phyloP scores from a whole-genome alignment of 2,888 invertebrate genomes.

The Pterostichus madidus region DNA sequence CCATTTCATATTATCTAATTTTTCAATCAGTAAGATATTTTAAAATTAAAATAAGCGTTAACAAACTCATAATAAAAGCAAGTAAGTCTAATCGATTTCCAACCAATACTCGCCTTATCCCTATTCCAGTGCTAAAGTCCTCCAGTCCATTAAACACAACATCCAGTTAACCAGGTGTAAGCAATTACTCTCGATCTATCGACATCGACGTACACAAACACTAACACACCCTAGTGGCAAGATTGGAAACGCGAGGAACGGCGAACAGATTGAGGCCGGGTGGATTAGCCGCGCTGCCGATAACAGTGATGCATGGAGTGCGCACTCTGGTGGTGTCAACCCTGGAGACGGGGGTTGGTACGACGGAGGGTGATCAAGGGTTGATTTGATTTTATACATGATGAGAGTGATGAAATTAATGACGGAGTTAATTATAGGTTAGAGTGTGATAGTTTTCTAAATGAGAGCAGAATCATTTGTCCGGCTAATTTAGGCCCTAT shows the following conservation, averaged over 20 bases:
- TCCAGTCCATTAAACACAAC: neutral
- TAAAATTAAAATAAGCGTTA: neutral
- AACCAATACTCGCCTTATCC: neutral
- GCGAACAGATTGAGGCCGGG: slow-evolving; percentile 36
- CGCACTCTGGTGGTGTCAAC: neutral
- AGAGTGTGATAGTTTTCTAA: too few species aligned
- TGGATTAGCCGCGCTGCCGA: slow-evolving; percentile 32
- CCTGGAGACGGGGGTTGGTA: too few species aligned
- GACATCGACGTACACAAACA: too few species aligned
- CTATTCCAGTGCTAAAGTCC: neutral
- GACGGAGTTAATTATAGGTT: too few species aligned
- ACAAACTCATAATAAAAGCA: too few species aligned
- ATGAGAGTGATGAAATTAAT: too few species aligned
- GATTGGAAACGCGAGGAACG: neutral
- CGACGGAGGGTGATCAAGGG: too few species aligned
- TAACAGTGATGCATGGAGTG: slow-evolving; percentile 49
- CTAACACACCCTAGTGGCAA: too few species aligned
- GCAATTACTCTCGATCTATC: neutral
- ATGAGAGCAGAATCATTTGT: too few species aligned
- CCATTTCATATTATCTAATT: too few species aligned
- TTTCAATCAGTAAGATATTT: neutral
- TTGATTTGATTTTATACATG: too few species aligned
- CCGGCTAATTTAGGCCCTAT: too few species aligned
- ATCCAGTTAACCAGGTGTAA: slow-evolving; percentile 13
- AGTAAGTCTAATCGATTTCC: neutral